A percentile compares a stretch with the other conserved stretches of the same genome.
Evolutionary conservation across 2,797 vertebrate species (phyloP).

Genomic region (Microhierax caerulescens): DNA sequence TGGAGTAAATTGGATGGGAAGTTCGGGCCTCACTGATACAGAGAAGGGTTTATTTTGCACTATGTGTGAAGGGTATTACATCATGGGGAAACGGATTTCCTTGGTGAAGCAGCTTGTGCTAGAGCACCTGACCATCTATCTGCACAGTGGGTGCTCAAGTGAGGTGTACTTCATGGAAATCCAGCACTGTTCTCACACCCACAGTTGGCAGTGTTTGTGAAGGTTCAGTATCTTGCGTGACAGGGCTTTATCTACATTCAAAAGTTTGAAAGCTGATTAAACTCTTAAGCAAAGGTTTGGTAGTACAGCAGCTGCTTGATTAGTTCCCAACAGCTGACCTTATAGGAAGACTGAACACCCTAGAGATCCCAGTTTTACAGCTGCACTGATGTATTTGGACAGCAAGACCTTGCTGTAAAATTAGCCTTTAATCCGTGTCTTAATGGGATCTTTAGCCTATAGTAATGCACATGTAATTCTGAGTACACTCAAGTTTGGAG

Average conservation of each 20-base stretch:
- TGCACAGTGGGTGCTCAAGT: neutral
- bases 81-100: neutral
- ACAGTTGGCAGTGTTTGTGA: neutral
- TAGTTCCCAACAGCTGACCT: slow-evolving; percentile 1
- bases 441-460: slow-evolving; percentile 1
- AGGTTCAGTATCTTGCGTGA: neutral
- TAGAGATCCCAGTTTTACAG: slow-evolving; percentile 30
- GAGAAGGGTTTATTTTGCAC: slow-evolving; percentile 46
- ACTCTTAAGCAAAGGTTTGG: neutral
- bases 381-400: slow-evolving; percentile 40
- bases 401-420: slow-evolving; percentile 19
- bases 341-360: neutral
- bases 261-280: neutral
- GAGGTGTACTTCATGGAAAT: neutral
- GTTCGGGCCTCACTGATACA: neutral
- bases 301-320: slow-evolving; percentile 16
- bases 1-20: neutral
- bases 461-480: neutral
- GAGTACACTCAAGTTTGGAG: neutral
- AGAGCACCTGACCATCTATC: neutral
- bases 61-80: neutral
- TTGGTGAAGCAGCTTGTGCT: neutral
- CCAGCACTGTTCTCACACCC: neutral
- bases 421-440: slow-evolving; percentile 30
- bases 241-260: neutral